Conservation (phyloP, 2,113 vertebrate genomes). For the Hymenochirus boettgeri region DNA sequence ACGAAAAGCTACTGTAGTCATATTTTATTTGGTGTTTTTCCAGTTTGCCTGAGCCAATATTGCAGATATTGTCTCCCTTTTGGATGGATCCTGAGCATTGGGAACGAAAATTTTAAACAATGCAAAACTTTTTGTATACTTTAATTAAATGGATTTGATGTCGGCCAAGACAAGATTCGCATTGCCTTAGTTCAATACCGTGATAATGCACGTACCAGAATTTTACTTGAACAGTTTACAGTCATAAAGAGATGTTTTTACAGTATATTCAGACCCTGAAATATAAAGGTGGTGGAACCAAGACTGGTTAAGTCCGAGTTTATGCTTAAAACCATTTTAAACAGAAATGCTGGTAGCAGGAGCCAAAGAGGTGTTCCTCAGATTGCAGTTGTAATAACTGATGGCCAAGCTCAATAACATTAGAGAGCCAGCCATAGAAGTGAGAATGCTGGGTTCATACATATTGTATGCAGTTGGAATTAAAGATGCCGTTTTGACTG, state of each 20-base stretch:
- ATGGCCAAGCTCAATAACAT: conserved; percentile 43
- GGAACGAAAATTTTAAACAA: conserved; percentile 32
- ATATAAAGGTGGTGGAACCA: conserved; percentile 44
- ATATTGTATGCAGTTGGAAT: conserved; percentile 48
- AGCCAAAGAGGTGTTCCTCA: conserved; percentile 46
- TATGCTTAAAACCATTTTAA: conserved; percentile 52
- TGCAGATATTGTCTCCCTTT: conserved; percentile 53
- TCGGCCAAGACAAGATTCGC: conserved; percentile 46
- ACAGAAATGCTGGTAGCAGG: conserved; percentile 41
- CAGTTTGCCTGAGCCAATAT: conserved; percentile 49
- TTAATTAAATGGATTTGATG: conserved; percentile 46
- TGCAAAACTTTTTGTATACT: conserved; percentile 46
- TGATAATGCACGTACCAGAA: background rate
- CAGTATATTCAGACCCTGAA: conserved; percentile 44
- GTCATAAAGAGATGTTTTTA: conserved; percentile 36
- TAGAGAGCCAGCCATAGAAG: background rate
- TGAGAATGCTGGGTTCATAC: conserved; percentile 45
- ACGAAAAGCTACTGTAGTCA: too few relatives aligned
- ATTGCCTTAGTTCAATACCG: conserved; percentile 52
- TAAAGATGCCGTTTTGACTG: conserved; percentile 37
- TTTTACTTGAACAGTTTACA: conserved; percentile 52
- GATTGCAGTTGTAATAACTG: conserved; percentile 48
- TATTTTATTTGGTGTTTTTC: too few relatives aligned
- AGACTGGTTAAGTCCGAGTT: conserved; percentile 45
- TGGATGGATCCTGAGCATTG: conserved; percentile 48